These are phyloP conservation scores for Halocynthia aurantium DNA, from an alignment of 23 tunicate species.

Conservation along the genomic window DNA sequence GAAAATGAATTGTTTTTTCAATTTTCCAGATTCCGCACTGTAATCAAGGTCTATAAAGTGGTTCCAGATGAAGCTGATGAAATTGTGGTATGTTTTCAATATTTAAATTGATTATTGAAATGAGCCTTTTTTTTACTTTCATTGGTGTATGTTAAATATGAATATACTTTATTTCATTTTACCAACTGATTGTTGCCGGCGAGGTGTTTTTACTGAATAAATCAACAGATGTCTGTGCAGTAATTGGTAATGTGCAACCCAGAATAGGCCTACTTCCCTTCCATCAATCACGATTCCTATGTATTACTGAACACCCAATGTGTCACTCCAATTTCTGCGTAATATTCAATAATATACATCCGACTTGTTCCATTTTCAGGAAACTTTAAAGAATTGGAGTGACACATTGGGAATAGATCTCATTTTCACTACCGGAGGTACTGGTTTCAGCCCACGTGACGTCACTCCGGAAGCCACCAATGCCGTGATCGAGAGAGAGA, in stretches of 20 bases:
- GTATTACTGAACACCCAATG: no score
- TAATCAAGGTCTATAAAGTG: slow-evolving; percentile 70
- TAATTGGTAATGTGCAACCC: no score
- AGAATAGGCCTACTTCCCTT: no score
- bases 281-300: no score
- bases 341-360: background rate
- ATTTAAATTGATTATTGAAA: no score
- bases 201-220: no score
- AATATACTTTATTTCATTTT: no score
- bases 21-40: slow-evolving; percentile 37
- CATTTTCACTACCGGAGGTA: slow-evolving; percentile 94
- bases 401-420: slow-evolving; percentile 61
- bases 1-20: background rate
- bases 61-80: slow-evolving; percentile 79
- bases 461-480: slow-evolving; percentile 97
- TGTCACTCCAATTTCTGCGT: no score
- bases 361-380: slow-evolving; percentile 25
- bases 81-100: slow-evolving; percentile 30
- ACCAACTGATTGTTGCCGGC: no score
- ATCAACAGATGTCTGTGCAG: no score
- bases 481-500: slow-evolving; percentile 77
- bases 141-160: no score
- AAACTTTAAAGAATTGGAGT: slow-evolving; percentile 60
- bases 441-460: slow-evolving; percentile 86
- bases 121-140: no score